Evolutionary conservation across 2,888 invertebrate genomes (phyloP), one percentile per base, ranked within the genome.

Genomic region (Eustalomyia histrio): DNA sequence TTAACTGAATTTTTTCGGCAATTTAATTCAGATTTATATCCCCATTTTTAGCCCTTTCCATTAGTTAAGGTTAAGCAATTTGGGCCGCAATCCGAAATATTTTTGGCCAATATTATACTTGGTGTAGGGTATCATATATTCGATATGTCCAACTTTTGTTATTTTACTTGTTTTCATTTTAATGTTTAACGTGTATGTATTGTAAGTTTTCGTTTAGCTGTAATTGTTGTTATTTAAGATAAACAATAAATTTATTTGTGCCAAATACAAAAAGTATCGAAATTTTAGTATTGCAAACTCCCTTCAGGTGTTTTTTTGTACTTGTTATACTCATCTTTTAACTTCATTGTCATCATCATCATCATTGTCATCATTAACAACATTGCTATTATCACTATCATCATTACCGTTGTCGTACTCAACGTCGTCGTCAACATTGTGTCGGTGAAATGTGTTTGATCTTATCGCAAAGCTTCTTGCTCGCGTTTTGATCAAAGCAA

Each of bases 401-500:
- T 60, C 74, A 53, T 52, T 21, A 63, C 12, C 53, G 35, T 47
- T 53, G 29, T 35, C 18, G 29, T 6, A 33, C 24, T 24, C 18
- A 58, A 63, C 57, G 57, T 72, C 65, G 68, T 72, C 74, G 68
- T 75, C 81, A 71, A 67, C 74, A 63, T 68, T 78, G 67, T n/a
- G 60, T 85, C 90, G 90, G 90, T 87, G 86, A 87, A 86, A 86
- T 87, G 84, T 86, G 88, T 90, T 90, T 90, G 90, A 90, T 90
- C 89, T 90, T 89, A 90, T 90, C 89, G 87, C 87, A 83, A 85
- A 89, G 89, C 90, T 90, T 89, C 88, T 89, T 91, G 90, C 90
- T 90, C 90, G 90, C 89, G 88, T 91, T 90, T 89, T 90, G 90
- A 91, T 91, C 90, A 91, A 91, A 91, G 91, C 89, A 86, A 90